Conservation (phyloP, 2,888 invertebrate species). For the Tiliacea aurago region DNA sequence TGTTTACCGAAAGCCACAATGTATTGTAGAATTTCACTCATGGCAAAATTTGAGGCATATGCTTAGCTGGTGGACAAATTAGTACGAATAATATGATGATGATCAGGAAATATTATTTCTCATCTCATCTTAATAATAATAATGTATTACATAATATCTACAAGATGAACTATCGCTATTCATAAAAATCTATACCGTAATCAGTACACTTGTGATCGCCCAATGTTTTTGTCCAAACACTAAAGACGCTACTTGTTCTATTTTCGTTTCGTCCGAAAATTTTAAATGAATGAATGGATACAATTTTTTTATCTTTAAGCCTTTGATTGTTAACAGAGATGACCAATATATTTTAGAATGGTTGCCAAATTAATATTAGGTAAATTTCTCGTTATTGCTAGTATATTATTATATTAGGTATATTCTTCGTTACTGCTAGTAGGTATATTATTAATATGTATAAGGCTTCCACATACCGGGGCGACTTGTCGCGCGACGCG, state of each 20-base stretch:
- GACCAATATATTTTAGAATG: neutral
- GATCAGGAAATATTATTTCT: no score
- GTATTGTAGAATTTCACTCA: constrained; percentile 1
- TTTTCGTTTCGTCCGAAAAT: neutral
- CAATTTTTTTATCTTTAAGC: no score
- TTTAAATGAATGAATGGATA: no score
- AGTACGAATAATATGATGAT: no score
- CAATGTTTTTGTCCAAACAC: neutral
- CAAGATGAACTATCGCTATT: neutral
- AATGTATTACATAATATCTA: no score
- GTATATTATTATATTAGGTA: constrained; percentile 24
- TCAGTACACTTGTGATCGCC: neutral
- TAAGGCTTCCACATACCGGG: no score
- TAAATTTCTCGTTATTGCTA: constrained; percentile 28
- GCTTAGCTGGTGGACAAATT: no score
- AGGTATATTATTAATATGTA: neutral
- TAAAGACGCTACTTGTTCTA: neutral
- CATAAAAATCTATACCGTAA: neutral
- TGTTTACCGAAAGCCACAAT: constrained; percentile 26
- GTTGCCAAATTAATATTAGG: constrained; percentile 15
- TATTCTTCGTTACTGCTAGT: constrained; percentile 26
- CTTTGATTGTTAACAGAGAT: neutral
- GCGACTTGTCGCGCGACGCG: no score
- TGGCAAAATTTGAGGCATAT: neutral
- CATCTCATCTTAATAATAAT: no score